Percentiles rank a stretch among this genome's conserved stretches.
phyloP scores from a whole-genome alignment of 37 sponge, comb jelly and placozoan genomes.

The Hormiphora californensis region DNA sequence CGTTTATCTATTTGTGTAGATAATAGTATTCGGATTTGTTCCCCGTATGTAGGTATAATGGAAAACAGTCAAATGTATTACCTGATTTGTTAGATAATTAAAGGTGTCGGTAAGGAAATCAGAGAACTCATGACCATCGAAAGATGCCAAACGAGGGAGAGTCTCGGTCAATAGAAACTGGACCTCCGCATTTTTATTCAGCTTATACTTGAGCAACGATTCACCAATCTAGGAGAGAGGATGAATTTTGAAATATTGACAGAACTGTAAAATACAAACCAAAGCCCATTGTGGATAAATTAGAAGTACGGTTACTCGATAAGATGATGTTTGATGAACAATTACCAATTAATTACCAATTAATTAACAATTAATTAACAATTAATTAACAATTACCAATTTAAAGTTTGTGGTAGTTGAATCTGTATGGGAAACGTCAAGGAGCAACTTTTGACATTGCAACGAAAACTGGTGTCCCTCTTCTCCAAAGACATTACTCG shows the following conservation, averaged over 20 bases:
- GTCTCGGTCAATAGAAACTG: constrained; percentile 48
- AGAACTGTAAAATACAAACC: no score
- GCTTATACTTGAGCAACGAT: no score
- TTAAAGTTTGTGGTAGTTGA: not conserved
- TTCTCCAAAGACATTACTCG: constrained; percentile 31
- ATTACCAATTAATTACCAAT: no score
- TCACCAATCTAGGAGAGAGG: no score
- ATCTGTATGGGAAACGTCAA: not conserved
- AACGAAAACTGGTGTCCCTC: constrained; percentile 40
- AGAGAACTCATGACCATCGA: constrained; percentile 61
- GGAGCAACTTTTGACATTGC: not conserved
- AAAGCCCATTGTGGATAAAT: no score
- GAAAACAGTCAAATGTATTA: not conserved
- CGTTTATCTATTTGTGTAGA: no score
- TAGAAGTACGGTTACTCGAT: no score
- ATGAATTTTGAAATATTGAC: no score
- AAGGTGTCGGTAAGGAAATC: constrained; percentile 56
- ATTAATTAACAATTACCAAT: not conserved
- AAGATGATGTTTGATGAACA: no score
- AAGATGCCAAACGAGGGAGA: constrained; percentile 78
- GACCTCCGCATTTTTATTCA: not conserved
- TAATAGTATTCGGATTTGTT: not conserved
- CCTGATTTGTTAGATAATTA: constrained; percentile 54
- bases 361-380: not conserved
- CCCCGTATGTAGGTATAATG: not conserved